Conservation (phyloP, 2,888 invertebrate genomes). For the Steinernema hermaphroditum region DNA sequence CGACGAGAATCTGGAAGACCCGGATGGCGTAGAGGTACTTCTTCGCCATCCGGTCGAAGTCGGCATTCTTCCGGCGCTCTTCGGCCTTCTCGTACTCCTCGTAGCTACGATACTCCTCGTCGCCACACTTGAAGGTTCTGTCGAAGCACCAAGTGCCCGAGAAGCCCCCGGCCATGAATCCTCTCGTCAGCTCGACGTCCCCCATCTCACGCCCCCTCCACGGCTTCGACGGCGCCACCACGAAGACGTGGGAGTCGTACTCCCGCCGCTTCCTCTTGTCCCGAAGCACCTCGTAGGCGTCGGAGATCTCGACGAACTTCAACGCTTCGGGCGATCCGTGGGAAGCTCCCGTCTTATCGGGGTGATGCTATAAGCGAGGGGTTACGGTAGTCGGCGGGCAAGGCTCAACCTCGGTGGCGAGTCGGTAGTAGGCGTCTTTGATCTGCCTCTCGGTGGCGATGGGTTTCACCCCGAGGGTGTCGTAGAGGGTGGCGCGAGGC, state of each 20-base stretch:
- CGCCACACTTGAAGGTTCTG: slow-evolving; percentile 7
- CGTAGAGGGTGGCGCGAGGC: slow-evolving; percentile 14
- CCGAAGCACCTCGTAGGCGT: slow-evolving; percentile 35
- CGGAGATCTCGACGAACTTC: slow-evolving; percentile 31
- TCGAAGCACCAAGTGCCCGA: slow-evolving; percentile 10
- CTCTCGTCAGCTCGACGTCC: not conserved
- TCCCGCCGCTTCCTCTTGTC: slow-evolving; percentile 36
- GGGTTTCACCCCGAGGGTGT: slow-evolving; percentile 17
- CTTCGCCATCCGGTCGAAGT: slow-evolving; percentile 2
- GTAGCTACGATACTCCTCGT: slow-evolving; percentile 4
- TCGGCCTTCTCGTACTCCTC: slow-evolving; percentile 29
- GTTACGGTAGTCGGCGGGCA: not conserved
- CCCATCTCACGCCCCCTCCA: not conserved
- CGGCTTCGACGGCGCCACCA: not conserved
- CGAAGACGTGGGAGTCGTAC: slow-evolving; percentile 35
- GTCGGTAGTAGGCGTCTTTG: slow-evolving; percentile 1
- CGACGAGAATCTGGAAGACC: not conserved
- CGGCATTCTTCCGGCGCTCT: slow-evolving; percentile 2
- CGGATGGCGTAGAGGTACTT: not conserved
- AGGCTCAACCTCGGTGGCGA: slow-evolving; percentile 1
- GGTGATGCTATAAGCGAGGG: slow-evolving; percentile 8
- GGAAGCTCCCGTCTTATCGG: slow-evolving; percentile 9
- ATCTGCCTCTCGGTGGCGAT: not conserved
- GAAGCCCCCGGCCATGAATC: slow-evolving; percentile 10
- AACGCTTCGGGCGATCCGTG: not conserved